A percentile compares a stretch with the other conserved stretches of the same genome.
These are phyloP conservation scores for Spodoptera exigua DNA, from an alignment of 2,888 invertebrate species.

Conservation along the genomic window DNA sequence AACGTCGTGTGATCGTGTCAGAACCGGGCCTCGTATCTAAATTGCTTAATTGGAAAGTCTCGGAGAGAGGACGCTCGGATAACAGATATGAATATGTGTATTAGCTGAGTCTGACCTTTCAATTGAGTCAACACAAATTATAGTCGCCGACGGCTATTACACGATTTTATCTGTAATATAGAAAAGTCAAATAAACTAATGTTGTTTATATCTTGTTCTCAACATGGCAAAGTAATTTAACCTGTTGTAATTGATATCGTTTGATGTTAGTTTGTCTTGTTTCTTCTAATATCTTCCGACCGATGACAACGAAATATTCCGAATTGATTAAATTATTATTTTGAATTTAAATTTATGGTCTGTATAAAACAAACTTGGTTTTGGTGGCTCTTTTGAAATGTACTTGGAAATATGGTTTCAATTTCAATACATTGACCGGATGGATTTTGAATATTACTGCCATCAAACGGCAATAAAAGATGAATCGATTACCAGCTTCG, in stretches of 20 bases:
- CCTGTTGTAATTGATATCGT: constrained; percentile 69
- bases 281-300: constrained; percentile 63
- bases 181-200: constrained; percentile 73
- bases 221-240: constrained; percentile 70
- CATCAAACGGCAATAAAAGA: constrained; percentile 77
- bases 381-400: no score
- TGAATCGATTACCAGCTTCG: constrained; percentile 73
- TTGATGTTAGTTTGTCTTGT: constrained; percentile 64
- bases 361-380: no score
- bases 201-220: constrained; percentile 71
- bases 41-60: constrained; percentile 89
- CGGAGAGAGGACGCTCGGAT: constrained; percentile 75
- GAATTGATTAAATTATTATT: constrained; percentile 49
- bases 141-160: constrained; percentile 66
- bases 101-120: constrained; percentile 74
- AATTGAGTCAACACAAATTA: constrained; percentile 74
- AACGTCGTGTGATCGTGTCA: constrained; percentile 83
- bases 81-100: constrained; percentile 77
- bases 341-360: no score
- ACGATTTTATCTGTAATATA: constrained; percentile 74
- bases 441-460: constrained; percentile 64
- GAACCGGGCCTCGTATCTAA: constrained; percentile 83
- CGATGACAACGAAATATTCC: constrained; percentile 63
- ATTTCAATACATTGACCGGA: constrained; percentile 42
- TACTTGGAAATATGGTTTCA: constrained; percentile 12